Evolutionary conservation across 2,113 vertebrate species (phyloP).

Genomic region (Laticauda colubrina): DNA sequence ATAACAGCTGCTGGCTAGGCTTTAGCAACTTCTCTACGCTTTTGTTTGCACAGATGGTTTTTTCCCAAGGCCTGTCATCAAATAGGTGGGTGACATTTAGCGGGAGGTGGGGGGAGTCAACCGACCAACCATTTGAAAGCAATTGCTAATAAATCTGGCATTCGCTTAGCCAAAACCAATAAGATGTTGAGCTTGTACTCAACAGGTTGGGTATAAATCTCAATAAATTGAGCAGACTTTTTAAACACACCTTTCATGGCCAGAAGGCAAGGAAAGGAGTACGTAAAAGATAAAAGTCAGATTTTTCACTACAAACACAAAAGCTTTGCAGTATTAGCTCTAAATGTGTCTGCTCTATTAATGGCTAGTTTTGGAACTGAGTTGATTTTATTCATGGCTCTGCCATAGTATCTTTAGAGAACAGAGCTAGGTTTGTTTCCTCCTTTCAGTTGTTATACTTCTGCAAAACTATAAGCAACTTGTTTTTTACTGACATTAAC

Average conservation of each 20-base stretch:
- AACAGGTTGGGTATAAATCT: conserved; percentile 57
- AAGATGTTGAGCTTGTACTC: conserved; percentile 62
- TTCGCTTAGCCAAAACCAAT: conserved; percentile 30
- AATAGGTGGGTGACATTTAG: conserved; percentile 42
- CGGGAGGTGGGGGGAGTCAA: conserved; percentile 12
- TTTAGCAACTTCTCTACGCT: conserved; percentile 35
- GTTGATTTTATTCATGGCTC: background rate
- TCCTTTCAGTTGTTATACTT: background rate
- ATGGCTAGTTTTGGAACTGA: background rate
- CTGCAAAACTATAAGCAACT: background rate
- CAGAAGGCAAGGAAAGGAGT: conserved; percentile 43
- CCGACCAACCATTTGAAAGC: conserved; percentile 60
- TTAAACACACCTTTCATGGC: conserved; percentile 55
- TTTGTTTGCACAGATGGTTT: conserved; percentile 67
- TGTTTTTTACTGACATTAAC: background rate
- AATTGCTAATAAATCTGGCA: conserved; percentile 59
- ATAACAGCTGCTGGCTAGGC: conserved; percentile 16
- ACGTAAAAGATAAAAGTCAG: conserved; percentile 32
- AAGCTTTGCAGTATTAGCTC: background rate
- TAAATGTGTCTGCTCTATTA: background rate
- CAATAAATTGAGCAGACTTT: conserved; percentile 67
- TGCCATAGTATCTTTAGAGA: background rate
- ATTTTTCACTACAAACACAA: conserved; percentile 47
- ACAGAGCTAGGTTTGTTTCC: background rate
- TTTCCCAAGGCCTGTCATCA: conserved; percentile 60